phyloP scores from a whole-genome alignment of 2,797 vertebrate species.

The Sebastes wilsoni region DNA sequence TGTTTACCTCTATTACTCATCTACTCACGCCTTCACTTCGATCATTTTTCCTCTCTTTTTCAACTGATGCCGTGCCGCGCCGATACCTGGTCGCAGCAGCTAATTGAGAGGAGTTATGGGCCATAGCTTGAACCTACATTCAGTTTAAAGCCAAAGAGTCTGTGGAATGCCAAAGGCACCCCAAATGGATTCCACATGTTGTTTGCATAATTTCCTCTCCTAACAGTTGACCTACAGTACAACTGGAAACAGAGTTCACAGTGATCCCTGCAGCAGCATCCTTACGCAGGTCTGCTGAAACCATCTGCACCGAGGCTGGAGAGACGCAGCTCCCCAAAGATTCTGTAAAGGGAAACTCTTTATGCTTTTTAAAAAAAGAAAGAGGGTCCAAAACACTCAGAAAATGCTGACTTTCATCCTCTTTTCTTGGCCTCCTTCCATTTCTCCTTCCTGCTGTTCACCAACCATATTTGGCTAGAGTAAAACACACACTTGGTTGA shows the following conservation, averaged over 20 bases:
- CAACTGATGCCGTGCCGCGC: conserved; percentile 28
- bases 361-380: conserved; percentile 2
- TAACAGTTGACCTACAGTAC: conserved; percentile 66
- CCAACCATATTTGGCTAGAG: conserved; percentile 55
- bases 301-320: conserved; percentile 32
- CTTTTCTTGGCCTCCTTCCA: conserved; percentile 44
- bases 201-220: conserved; percentile 74
- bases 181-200: conserved; percentile 82
- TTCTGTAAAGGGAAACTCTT: conserved; percentile 31
- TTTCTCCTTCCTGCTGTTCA: conserved; percentile 38
- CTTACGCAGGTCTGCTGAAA: conserved; percentile 58
- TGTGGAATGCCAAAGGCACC: conserved; percentile 61
- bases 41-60: conserved; percentile 56
- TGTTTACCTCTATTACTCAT: conserved; percentile 80
- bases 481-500: conserved; percentile 18
- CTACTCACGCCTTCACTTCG: conserved; percentile 60
- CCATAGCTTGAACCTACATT: conserved; percentile 46
- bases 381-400: conserved; percentile 27
- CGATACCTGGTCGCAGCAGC: conserved; percentile 56
- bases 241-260: conserved; percentile 72
- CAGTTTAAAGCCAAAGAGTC: conserved; percentile 42
- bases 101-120: conserved; percentile 56
- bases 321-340: conserved; percentile 39
- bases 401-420: conserved; percentile 42
- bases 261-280: conserved; percentile 53